Evolutionary conservation across 64 coral and sea anemone species (phyloP), one percentile per base, ranked within the genome.

Genomic region (Montipora sp.): DNA sequence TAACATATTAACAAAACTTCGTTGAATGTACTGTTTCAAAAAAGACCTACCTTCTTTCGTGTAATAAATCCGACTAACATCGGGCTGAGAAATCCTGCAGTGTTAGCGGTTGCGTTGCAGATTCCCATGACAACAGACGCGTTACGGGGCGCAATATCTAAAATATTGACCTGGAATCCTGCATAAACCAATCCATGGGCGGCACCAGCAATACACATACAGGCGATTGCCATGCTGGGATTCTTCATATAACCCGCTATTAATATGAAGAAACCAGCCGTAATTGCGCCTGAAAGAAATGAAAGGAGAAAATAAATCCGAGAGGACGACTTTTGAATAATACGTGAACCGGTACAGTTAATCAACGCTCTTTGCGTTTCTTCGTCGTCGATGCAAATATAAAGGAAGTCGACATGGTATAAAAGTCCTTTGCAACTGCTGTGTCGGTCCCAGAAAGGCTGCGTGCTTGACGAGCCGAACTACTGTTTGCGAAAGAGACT

Each of bases 161-260:
- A 48, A 58, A 97, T 97, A 77, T 97, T 97, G n/a, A 97, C 95
- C 87, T 97, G 95, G 60, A 97, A 97, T 1, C 95, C 95, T n/a
- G 95, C 89, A 44, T 97, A 97, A n/a, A 94, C 22, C 21, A 92
- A 48, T 13, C 95, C 95, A 14, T 89, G 73, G 5, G 89, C 73
- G 2, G 78, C 83, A 0, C 95, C 95, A 14, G 92, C 89, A 10
- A 97, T 16, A 36, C 80, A 90, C 73, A 97, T 94, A 16, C 76
- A 94, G 13, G 13, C 73, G 14, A 97, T 93, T 1, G 94, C 89
- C 8, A 87, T 50, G 43, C 49, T 59, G 7, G 89, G 55, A 20
- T 66, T 87, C 22, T 70, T 84, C 8, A 90, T 90, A 23, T 97
- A 97, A 3, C 95, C 89, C 3, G 95, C 92, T 6, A 94, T 84